Evolutionary conservation across 2,113 vertebrate genomes (phyloP), one percentile per base, ranked within the genome.

Genomic region (Limanda limanda): DNA sequence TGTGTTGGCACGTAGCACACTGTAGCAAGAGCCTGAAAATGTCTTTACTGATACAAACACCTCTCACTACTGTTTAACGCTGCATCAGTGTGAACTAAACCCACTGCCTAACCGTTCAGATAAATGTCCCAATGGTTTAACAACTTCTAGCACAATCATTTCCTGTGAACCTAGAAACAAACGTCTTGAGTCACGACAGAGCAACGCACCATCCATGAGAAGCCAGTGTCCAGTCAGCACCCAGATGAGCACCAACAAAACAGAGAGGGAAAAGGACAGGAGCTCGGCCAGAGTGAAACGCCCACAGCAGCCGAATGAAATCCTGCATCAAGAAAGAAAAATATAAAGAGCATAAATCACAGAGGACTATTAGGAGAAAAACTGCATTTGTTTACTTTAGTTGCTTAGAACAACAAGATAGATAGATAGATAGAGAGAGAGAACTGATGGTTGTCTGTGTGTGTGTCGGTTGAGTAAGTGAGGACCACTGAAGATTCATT

Each of bases 191-290:
- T 37, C 35, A 37, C 3, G 40, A 42, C 40, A 14, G 51, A 42
- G 42, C 18, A 3, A 90, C 95, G 87, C 76, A 99, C 98, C 98
- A 21, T 99, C 98, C 98, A 99, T 99, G 61, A 99, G 96, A 40
- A 99, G 97, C 98, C 98, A 99, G 85, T 99, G 98, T 87, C 98
- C 98, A 6, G 98, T 99, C 27, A 99, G 94, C 85, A 99, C 98
- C 98, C 98, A 99, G 94, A 99, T 99, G 90, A 99, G 96, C 78
- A 99, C 98, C 57, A 99, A 95, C 96, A 99, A 92, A 71, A 99
- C 96, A 14, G 98, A 99, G 40, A 99, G 94, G 18, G 97, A 98
- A 92, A 99, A 99, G 0, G 98, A 98, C 47, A 99, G 95, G 68
- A 99, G 84, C 93, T 99, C 98, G 0, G 98, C 98, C 93, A 97